A percentile compares a stretch with the other conserved stretches of the same genome.
Evolutionary conservation across 2,113 vertebrate species (phyloP).

Genomic region (Macrotus californicus): DNA sequence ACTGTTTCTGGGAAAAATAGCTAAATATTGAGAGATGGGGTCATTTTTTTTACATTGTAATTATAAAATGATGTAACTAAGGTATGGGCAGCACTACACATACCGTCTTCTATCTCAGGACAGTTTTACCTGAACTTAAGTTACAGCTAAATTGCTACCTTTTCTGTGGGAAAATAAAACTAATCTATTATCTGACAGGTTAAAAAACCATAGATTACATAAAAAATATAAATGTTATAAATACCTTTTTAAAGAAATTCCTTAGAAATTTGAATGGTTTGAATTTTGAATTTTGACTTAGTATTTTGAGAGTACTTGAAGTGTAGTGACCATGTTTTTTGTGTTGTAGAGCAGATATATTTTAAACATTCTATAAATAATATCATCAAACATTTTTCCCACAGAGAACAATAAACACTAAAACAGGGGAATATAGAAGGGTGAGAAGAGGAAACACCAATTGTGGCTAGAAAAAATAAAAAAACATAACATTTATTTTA

Average conservation of each 20-base stretch:
- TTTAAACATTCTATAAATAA: conserved; percentile 8
- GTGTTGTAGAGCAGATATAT: neutral
- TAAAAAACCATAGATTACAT: neutral
- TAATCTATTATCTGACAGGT: neutral
- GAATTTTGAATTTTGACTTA: conserved; percentile 36
- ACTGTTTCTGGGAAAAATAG: conserved; percentile 11
- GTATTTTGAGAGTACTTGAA: neutral
- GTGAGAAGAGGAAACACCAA: neutral
- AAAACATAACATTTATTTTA: neutral
- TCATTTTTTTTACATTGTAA: neutral
- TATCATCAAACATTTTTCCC: conserved; percentile 8
- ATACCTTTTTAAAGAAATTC: neutral
- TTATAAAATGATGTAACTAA: neutral
- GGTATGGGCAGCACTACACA: neutral
- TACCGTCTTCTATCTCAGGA: neutral
- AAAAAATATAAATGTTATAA: neutral
- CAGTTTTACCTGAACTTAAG: neutral
- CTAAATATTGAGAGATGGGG: neutral
- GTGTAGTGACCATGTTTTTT: neutral
- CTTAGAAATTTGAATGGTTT: conserved; percentile 14
- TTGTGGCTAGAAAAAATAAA: neutral
- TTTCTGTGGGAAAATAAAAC: neutral
- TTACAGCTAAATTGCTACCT: neutral
- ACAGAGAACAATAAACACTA: neutral
- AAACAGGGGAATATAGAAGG: neutral